Base-by-base conservation (phyloP, 1,140 invertebrate species). In the Carposina sasakii region DNA sequence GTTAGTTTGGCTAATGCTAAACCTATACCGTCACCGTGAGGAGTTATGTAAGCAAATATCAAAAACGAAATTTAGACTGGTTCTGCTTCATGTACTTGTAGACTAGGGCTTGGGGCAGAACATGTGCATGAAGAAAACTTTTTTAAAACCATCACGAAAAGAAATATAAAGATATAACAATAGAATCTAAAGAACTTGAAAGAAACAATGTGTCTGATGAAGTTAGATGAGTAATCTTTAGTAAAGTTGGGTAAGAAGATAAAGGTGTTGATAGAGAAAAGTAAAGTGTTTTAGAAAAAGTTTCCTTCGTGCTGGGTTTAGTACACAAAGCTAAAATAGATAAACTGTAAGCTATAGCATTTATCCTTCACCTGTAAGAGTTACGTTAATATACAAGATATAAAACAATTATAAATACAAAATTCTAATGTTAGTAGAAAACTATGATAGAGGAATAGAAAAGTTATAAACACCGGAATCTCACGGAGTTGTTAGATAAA, bases 61-160 rank as follows among this genome's bases (percentile, higher is more conserved):
- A 84, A 84, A 84, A 84, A 84, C 71, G 81, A 84, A 84, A 84
- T 84, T 84, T 84, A 84, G 81, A 84, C 81, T 81, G 75, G 77
- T 84, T 81, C 76, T 81, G 76, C 75, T 56, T 53, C 66, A 71
- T 65, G 65, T 62, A 63, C 53, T 60, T 58, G 39, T 34, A 42
- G 39, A 28, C 58, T 61, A 63, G 44, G 41, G 68, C 57, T 63
- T 62, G 60, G 64, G 55, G 75, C 75, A 81, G 79, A 81, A 81
- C 74, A 69, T 16, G 48, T 24, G 21, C 58, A 51, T 60, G 63
- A 51, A 76, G 68, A 72, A 74, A 77, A 67, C 76, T 69, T 64
- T 73, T n/a, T n/a, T n/a, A n/a, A n/a, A n/a, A n/a, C n/a, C n/a
- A n/a, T n/a, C n/a, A n/a, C n/a, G n/a, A n/a, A n/a, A n/a, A n/a